Conservation (phyloP, 1,140 invertebrate species). For the Macrostomum lignano region DNA sequence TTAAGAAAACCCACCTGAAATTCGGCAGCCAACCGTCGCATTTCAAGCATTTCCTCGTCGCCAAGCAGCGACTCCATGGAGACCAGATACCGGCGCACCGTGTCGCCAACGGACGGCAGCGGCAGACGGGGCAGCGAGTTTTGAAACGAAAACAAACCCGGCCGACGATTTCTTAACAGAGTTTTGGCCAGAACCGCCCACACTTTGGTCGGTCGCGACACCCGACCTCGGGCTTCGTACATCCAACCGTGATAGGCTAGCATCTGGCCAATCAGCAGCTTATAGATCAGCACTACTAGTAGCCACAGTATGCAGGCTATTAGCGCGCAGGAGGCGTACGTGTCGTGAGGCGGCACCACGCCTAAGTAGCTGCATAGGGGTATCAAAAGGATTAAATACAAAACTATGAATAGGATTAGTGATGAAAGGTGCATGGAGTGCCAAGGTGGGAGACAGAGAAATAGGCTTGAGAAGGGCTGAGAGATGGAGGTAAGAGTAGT, state of each 20-base stretch:
- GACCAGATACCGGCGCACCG: conserved; percentile 52
- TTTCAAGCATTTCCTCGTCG: conserved; percentile 43
- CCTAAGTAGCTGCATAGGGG: no score
- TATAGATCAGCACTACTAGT: conserved; percentile 38
- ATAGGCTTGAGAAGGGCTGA: no score
- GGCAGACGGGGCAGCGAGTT: conserved; percentile 68
- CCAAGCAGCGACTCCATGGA: conserved; percentile 58
- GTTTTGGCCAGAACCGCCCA: conserved; percentile 40
- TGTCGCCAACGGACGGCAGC: conserved; percentile 53
- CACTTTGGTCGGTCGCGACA: conserved; percentile 44
- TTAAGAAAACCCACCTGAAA: no score
- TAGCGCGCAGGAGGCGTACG: no score
- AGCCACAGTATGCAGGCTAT: conserved; percentile 7
- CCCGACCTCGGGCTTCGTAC: conserved; percentile 52
- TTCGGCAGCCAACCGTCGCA: conserved; percentile 52
- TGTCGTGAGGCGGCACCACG: no score
- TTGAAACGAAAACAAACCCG: conserved; percentile 77
- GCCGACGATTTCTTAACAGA: conserved; percentile 17
- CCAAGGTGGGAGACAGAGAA: no score
- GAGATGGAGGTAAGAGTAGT: no score
- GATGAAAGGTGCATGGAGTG: no score
- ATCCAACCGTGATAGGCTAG: conserved; percentile 91
- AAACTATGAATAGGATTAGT: no score
- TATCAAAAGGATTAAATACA: no score
- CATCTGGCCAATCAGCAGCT: conserved; percentile 54